Base-by-base conservation (phyloP, 2,113 vertebrate genomes). In the Stegastes partitus region DNA sequence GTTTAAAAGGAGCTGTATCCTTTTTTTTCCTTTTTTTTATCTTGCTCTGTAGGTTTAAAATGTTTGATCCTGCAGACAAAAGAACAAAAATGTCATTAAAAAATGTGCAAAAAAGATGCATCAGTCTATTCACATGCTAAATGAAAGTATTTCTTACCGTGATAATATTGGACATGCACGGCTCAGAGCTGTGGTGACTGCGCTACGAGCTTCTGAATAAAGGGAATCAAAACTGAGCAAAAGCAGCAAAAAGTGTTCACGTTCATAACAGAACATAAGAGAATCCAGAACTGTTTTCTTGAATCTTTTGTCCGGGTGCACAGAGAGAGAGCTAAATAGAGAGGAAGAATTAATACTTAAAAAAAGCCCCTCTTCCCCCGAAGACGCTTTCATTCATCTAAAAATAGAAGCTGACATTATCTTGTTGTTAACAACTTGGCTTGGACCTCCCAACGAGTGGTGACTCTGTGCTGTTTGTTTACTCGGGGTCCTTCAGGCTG, bases 391-490 rank as follows among this genome's bases (percentile, higher is more conserved):
- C 59, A 44, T 63, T 74, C 54, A 3, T 82, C 76, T 86, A 83
- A 79, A 89, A 90, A 83, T 85, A 86, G 84, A 55, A 6, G 34
- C 77, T 56, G 81, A 74, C 74, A 82, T 85, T 81, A 80, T 76
- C 83, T 85, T 25, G 77, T 73, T 79, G 86, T 86, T 68, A 78
- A 78, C 83, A 58, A 57, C 73, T 67, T 26, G 45, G 25, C 74
- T 42, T 1, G 72, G 63, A 72, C 82, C 67, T 72, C 68, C 78
- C 70, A 28, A 25, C 31, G 47, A 72, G 81, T n/a, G 21, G 70
- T 23, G 49, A 10, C 79, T 53, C 26, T 0, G 69, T 1, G 81
- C 76, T 16, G 87, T 66, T 80, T 87, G 77, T 77, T 73, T 66
- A 45, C 87, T 11, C 22, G 23, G 72, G 80, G 72, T 82, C 79